A percentile compares a stretch with the other conserved stretches of the same genome.
Evolutionary conservation across 2,113 vertebrate genomes (phyloP).

Genomic region (Manacus vitellinus): DNA sequence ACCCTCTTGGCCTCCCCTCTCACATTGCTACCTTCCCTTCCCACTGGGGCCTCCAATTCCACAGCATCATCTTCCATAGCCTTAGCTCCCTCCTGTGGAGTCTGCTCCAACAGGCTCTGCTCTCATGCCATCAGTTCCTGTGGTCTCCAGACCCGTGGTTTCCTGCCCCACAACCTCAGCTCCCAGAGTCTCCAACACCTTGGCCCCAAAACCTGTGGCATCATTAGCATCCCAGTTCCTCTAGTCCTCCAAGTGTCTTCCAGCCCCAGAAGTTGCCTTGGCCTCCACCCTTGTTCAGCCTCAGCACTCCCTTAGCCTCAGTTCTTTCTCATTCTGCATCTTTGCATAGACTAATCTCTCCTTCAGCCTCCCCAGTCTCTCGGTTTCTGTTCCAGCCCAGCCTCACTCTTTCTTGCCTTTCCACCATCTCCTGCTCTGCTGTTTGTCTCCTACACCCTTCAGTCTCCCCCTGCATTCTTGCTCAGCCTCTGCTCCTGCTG

Average conservation of each 20-base stretch:
- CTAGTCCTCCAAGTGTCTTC: background rate
- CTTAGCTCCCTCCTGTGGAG: background rate
- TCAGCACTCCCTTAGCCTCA: background rate
- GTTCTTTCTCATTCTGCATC: background rate
- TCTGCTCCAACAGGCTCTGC: background rate
- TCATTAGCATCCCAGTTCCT: background rate
- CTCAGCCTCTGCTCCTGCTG: background rate
- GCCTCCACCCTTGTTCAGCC: background rate
- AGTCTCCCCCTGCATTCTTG: background rate
- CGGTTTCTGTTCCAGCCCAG: fast-evolving
- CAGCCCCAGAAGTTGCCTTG: background rate
- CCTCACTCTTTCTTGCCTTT: background rate
- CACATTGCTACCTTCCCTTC: background rate
- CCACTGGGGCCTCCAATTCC: background rate
- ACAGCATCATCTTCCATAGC: background rate
- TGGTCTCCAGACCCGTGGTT: background rate
- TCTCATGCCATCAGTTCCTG: fast-evolving
- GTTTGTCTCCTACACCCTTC: background rate
- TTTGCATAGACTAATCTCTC: fast-evolving
- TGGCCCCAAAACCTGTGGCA: fast-evolving
- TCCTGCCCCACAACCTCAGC: background rate
- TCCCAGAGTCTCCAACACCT: background rate
- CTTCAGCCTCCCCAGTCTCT: background rate
- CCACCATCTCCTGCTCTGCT: background rate
- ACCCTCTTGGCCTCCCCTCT: background rate